A percentile compares a stretch with the other conserved stretches of the same genome.
Conservation (phyloP, 2,113 vertebrate species). For the Pagrus major region DNA sequence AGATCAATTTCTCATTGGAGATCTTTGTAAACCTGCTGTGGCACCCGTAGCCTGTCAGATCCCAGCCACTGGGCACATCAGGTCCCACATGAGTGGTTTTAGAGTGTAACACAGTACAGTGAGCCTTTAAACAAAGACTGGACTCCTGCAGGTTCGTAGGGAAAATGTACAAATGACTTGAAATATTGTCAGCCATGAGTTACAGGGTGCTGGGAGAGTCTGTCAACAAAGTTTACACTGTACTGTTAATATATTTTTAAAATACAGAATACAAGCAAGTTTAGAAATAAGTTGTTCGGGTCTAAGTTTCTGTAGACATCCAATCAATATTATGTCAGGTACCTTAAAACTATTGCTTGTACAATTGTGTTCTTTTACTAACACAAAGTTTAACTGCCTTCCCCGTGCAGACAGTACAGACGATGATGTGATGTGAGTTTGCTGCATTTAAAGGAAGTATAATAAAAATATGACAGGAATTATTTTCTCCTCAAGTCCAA, state of each 20-base stretch:
- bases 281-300: background rate
- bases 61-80: conserved; percentile 65
- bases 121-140: conserved; percentile 54
- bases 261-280: background rate
- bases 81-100: conserved; percentile 57
- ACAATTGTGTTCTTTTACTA: background rate
- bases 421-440: background rate
- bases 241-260: background rate
- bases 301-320: background rate
- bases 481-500: background rate
- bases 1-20: conserved; percentile 82
- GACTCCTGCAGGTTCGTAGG: conserved; percentile 17
- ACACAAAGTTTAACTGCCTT: background rate
- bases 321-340: conserved; percentile 5
- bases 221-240: background rate
- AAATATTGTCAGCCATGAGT: conserved; percentile 15
- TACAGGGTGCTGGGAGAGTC: background rate
- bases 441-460: background rate
- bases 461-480: background rate
- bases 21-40: conserved; percentile 75
- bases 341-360: background rate
- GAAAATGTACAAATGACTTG: conserved; percentile 30
- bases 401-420: background rate
- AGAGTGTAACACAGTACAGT: conserved; percentile 32
- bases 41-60: conserved; percentile 70